phyloP scores from a whole-genome alignment of 2,113 vertebrate species.

The Microcebus tavaratra region DNA sequence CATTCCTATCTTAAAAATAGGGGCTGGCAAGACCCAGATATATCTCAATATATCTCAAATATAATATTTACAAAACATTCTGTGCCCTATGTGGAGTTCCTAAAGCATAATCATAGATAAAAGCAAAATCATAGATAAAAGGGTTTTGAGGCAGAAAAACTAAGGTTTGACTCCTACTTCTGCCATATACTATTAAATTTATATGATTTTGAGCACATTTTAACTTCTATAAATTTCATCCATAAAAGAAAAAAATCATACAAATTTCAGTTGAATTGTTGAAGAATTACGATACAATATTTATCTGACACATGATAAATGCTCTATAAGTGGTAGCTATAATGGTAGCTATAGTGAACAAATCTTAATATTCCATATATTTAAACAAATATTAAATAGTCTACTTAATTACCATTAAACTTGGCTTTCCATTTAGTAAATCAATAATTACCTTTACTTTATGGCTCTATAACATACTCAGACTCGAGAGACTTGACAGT shows the following conservation, averaged over 20 bases:
- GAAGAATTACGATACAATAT: neutral
- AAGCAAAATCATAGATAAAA: neutral
- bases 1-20: neutral
- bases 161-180: conserved; percentile 15
- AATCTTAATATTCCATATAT: neutral
- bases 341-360: neutral
- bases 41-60: neutral
- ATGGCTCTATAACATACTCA: neutral
- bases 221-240: conserved; percentile 35
- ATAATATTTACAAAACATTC: neutral
- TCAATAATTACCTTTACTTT: conserved; percentile 35
- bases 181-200: neutral
- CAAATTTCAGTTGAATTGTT: neutral
- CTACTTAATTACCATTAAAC: neutral
- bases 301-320: neutral
- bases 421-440: conserved; percentile 15
- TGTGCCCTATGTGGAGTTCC: neutral
- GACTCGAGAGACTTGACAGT: neutral
- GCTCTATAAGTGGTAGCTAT: neutral
- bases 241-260: conserved; percentile 24
- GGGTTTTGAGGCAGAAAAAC: neutral
- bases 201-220: neutral
- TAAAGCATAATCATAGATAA: neutral
- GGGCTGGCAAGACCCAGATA: neutral
- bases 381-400: conserved; percentile 21